phyloP scores from a whole-genome alignment of 2,113 vertebrate species.

The Scytalopus superciliaris region DNA sequence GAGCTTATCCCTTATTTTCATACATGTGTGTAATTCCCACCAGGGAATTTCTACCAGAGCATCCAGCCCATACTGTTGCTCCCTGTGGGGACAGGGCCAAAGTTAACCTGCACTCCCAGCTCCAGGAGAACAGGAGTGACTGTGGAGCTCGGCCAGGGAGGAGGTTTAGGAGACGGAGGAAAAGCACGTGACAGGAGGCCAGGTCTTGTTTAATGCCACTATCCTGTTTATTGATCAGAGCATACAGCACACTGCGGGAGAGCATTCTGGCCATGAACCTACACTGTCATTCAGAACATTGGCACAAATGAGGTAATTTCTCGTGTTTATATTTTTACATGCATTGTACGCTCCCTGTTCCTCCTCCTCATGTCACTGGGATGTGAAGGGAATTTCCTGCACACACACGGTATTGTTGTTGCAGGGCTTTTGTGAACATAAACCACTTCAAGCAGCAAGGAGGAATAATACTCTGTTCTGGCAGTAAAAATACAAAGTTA shows the following conservation, averaged over 20 bases:
- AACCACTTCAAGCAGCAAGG: background rate
- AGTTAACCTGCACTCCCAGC: background rate
- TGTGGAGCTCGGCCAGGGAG: background rate
- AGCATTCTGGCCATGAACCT: background rate
- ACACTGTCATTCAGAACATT: background rate
- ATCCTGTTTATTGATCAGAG: constrained; percentile 3
- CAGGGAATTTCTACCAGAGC: background rate
- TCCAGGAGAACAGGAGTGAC: background rate
- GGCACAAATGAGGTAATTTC: constrained; percentile 20
- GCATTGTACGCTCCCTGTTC: background rate
- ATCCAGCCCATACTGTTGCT: background rate
- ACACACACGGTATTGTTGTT: background rate
- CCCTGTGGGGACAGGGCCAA: background rate
- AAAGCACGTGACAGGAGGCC: background rate
- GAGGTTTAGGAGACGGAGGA: background rate
- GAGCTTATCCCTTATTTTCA: constrained; percentile 18
- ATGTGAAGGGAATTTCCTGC: constrained; percentile 37
- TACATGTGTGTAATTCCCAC: background rate
- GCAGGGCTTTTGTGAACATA: background rate
- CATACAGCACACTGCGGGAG: background rate
- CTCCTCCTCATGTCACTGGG: background rate
- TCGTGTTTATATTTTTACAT: constrained; percentile 22
- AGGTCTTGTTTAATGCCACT: background rate
- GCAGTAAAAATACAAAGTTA: background rate
- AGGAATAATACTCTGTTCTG: background rate